These are phyloP conservation scores for Balanococcus diminutus DNA, from an alignment of 2,888 invertebrate genomes.

Conservation along the genomic window DNA sequence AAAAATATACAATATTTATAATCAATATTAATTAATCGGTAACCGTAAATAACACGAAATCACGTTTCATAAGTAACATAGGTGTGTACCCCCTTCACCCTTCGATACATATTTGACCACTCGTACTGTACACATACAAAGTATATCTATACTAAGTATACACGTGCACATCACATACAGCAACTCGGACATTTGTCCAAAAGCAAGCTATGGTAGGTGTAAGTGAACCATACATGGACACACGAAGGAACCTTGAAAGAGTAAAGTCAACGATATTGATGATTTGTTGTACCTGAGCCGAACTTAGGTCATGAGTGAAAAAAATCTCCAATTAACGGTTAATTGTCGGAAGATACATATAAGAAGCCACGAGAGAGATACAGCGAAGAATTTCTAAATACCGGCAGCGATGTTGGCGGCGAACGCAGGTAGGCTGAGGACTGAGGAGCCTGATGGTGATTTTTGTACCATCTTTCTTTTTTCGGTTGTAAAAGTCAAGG, in stretches of 20 bases:
- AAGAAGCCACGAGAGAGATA: not conserved
- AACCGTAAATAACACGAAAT: not conserved
- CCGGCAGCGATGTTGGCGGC: not conserved
- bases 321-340: slow-evolving; percentile 11
- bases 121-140: not conserved
- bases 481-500: slow-evolving; percentile 4
- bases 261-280: not conserved
- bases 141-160: not conserved
- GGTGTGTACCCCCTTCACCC: not conserved
- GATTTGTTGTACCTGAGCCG: not conserved
- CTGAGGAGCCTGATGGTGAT: not conserved
- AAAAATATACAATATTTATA: not conserved
- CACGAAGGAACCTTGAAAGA: not conserved
- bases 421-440: not conserved
- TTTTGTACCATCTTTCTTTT: not conserved
- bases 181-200: not conserved
- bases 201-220: no score
- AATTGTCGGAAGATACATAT: slow-evolving; percentile 11
- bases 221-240: not conserved
- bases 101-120: no score
- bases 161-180: not conserved
- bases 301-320: not conserved
- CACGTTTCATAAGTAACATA: not conserved
- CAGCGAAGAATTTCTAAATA: not conserved
- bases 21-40: slow-evolving; percentile 8